phyloP scores from a whole-genome alignment of 2,888 invertebrate genomes.

The Neoscelio sp. region DNA sequence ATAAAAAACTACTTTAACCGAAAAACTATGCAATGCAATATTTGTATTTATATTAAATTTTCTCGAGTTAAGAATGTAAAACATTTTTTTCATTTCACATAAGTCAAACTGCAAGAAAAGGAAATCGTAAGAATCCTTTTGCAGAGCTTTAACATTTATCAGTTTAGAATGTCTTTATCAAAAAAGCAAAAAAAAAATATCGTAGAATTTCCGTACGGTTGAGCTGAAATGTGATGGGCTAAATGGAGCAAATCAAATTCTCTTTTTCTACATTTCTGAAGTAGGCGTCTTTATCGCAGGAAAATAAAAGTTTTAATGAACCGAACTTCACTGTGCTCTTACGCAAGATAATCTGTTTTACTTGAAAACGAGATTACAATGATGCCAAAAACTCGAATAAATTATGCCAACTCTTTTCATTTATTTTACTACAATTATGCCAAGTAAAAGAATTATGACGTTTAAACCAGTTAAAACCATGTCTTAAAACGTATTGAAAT shows the following conservation, averaged over 20 bases:
- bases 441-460: neutral
- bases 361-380: constrained; percentile 48
- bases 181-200: constrained; percentile 7
- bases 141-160: neutral
- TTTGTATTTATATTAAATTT: no score
- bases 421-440: constrained; percentile 16
- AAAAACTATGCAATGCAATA: no score
- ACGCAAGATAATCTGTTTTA: constrained; percentile 47
- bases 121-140: no score
- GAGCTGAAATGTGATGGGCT: constrained; percentile 25
- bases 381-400: constrained; percentile 28
- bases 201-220: constrained; percentile 10
- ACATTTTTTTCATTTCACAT: constrained; percentile 5
- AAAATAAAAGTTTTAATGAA: constrained; percentile 61
- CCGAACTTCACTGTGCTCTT: constrained; percentile 41
- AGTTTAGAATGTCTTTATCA: constrained; percentile 11
- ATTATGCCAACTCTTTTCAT: constrained; percentile 32
- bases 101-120: neutral
- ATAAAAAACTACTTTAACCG: no score
- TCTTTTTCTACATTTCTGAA: constrained; percentile 28
- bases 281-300: constrained; percentile 38
- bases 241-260: constrained; percentile 36
- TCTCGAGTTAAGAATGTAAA: no score
- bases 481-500: no score
- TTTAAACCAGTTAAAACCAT: no score